Base-by-base conservation (phyloP, 2,888 invertebrate species). In the Candidula unifasciata region DNA sequence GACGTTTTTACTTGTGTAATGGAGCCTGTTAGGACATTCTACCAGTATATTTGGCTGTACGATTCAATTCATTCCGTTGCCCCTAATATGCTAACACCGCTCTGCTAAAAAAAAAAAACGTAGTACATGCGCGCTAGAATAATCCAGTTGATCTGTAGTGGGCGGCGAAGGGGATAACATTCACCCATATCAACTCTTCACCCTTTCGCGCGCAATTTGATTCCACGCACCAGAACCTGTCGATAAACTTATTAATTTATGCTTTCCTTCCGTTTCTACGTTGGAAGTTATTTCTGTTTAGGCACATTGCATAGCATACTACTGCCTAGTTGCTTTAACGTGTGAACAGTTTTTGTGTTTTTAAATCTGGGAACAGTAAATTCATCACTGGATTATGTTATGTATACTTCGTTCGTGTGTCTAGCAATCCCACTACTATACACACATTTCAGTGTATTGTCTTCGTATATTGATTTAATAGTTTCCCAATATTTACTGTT, bases 131-230 rank as follows among this genome's bases (percentile, higher is more conserved):
- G 18, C 21, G 80, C 52, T n/a, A n/a, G 69, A 27, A 52, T 33
- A 57, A 8, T 21, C 57, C 57, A 57, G 13, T 81, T 57, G 71
- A 57, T 81, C 71, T 57, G 73, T 71, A 35, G 33, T 69, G 69
- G 81, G 69, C 27, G 71, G 71, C 30, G 81, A 57, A 52, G 69
- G 35, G 21, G 57, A 37, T 82, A 60, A 71, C 69, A 74, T 71
- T 82, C 69, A 24, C 54, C 60, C 37, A 35, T 35, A 54, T 68
- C 68, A 68, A 35, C 68, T 68, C 33, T 33, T 44, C 6, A 44
- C 44, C 44, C 44, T 13, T 44, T 13, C 2, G 33, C 33, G 21
- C 68, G 18, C 33, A 33, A 35, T 13, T 35, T 10, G 68, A 68
- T 68, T 35, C 35, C 21, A 18, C 68, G 68, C 68, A 33, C 35